Conservation (phyloP, 2,888 invertebrate species). For the Balanococcus diminutus region DNA sequence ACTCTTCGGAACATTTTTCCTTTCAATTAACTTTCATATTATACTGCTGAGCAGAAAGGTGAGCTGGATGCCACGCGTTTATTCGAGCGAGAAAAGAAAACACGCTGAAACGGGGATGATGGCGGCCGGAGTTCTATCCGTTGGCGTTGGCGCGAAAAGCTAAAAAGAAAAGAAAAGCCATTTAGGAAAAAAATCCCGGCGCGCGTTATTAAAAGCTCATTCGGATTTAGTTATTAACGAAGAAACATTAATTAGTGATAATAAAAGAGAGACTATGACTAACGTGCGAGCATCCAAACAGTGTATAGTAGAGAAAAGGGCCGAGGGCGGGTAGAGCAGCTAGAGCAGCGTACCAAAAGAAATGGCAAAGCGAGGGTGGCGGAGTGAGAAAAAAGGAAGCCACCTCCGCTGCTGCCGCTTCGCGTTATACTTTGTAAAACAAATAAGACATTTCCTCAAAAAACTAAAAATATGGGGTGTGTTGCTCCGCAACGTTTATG, state of each 20-base stretch:
- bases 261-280: not conserved
- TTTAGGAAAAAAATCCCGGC: not conserved
- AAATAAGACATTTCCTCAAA: conserved; percentile 48
- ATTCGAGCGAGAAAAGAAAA: no score
- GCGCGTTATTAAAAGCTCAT: conserved; percentile 29
- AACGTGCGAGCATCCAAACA: not conserved
- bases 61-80: no score
- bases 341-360: not conserved
- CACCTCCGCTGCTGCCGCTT: no score
- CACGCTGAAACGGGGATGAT: no score
- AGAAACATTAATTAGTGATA: conserved; percentile 40
- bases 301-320: not conserved
- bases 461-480: conserved; percentile 34
- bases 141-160: no score
- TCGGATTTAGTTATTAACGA: conserved; percentile 42
- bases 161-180: not conserved
- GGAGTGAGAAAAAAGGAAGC: not conserved
- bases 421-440: conserved; percentile 47
- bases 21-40: no score
- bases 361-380: not conserved
- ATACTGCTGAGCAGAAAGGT: no score
- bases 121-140: no score
- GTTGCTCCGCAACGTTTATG: conserved; percentile 21
- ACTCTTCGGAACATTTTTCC: no score
- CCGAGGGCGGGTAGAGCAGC: no score